A percentile compares a stretch with the other conserved stretches of the same genome.
These are phyloP conservation scores for Girardinus metallicus DNA, from an alignment of 2,797 vertebrate species.

Conservation along the genomic window DNA sequence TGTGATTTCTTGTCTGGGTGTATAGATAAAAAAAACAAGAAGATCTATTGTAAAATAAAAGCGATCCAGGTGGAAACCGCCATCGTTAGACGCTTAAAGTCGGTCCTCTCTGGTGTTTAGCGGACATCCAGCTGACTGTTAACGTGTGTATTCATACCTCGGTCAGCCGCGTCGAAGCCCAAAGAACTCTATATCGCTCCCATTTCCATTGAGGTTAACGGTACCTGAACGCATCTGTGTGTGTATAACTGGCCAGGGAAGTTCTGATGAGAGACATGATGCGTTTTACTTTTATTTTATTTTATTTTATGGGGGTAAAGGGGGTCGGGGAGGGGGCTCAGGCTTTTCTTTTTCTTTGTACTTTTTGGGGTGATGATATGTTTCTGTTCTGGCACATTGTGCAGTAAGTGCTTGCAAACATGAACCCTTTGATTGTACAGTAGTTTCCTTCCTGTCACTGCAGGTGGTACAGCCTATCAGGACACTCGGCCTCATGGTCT, in stretches of 20 bases:
- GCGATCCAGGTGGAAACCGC: slow-evolving; percentile 75
- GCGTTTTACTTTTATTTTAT: slow-evolving; percentile 61
- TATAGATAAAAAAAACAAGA: slow-evolving; percentile 76
- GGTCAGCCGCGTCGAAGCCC: slow-evolving; percentile 84
- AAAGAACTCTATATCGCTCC: slow-evolving; percentile 83
- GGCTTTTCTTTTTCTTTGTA: slow-evolving; percentile 67
- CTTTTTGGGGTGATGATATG: slow-evolving; percentile 79
- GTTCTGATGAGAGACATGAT: slow-evolving; percentile 75
- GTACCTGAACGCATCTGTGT: slow-evolving; percentile 81
- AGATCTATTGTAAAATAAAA: slow-evolving; percentile 70
- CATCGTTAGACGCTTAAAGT: slow-evolving; percentile 75
- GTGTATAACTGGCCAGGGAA: slow-evolving; percentile 79
- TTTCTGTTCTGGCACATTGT: slow-evolving; percentile 82
- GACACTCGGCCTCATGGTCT: slow-evolving; percentile 78
- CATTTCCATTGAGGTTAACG: slow-evolving; percentile 78
- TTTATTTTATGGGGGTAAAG: slow-evolving; percentile 15
- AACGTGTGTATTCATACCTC: slow-evolving; percentile 79
- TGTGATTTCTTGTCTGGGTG: slow-evolving; percentile 85
- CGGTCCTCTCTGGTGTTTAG: slow-evolving; percentile 78
- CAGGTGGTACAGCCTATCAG: slow-evolving; percentile 80
- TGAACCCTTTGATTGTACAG: slow-evolving; percentile 87
- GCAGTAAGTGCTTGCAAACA: slow-evolving; percentile 85
- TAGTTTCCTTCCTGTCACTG: slow-evolving; percentile 81
- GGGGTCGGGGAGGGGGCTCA: slow-evolving; percentile 42
- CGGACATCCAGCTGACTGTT: slow-evolving; percentile 84